A percentile compares a stretch with the other conserved stretches of the same genome.
phyloP scores from a whole-genome alignment of 2,888 invertebrate genomes.

The Keiferia lycopersicella region DNA sequence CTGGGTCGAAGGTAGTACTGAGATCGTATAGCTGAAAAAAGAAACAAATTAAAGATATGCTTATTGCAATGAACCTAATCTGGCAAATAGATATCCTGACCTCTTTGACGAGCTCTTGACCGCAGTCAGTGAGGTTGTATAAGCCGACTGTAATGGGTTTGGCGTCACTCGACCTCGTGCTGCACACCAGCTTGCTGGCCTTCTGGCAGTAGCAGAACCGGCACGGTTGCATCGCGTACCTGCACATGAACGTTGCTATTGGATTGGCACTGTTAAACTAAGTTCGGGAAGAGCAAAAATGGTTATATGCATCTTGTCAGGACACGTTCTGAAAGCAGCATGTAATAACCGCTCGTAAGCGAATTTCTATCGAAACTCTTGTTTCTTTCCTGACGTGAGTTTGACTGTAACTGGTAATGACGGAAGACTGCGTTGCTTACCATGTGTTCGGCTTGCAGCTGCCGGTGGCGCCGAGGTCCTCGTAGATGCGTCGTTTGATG shows the following conservation, averaged over 20 bases:
- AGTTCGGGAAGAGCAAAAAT: no score
- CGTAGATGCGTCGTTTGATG: conserved; percentile 30
- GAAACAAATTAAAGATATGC: not conserved
- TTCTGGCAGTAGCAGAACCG: conserved; percentile 63
- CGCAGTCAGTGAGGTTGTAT: conserved; percentile 55
- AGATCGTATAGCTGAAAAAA: conserved; percentile 27
- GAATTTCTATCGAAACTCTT: no score
- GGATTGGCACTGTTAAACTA: not conserved
- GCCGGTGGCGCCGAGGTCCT: conserved; percentile 39
- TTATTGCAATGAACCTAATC: no score
- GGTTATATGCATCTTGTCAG: no score
- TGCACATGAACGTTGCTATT: not conserved
- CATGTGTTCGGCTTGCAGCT: conserved; percentile 55
- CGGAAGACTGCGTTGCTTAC: conserved; percentile 41
- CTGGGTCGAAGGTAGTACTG: not conserved
- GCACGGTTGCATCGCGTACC: conserved; percentile 53
- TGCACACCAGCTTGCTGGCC: conserved; percentile 60
- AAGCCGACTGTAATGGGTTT: conserved; percentile 44
- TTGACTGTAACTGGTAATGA: no score
- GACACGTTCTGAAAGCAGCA: not conserved
- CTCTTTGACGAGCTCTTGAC: conserved; percentile 48
- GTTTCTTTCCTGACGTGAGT: no score
- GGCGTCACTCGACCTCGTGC: conserved; percentile 41
- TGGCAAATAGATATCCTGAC: conserved; percentile 26
- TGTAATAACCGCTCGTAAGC: no score